Evolutionary conservation across 1,140 invertebrate species (phyloP).

Genomic region (Trypoxylus dichotomus): DNA sequence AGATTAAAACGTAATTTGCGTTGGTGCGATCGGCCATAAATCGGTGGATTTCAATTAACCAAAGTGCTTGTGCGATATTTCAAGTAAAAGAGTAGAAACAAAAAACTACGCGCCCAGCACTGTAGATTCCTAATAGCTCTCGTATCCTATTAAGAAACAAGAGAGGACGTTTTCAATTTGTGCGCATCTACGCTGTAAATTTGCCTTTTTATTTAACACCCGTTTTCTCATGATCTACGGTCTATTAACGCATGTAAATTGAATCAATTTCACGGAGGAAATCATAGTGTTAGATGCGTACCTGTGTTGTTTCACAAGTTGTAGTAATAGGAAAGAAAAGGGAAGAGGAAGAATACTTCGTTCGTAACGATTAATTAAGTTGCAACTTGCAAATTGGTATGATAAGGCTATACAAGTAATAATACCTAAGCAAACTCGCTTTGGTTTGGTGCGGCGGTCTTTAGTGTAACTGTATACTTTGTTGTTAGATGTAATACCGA

Average conservation of each 20-base stretch:
- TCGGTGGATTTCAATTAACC: conserved; percentile 1
- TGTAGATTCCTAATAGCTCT: background rate
- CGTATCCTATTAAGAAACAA: background rate
- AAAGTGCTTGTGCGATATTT: background rate
- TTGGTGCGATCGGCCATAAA: conserved; percentile 5
- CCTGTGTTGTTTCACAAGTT: too few relatives aligned
- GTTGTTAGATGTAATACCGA: too few relatives aligned
- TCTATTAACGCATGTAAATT: background rate
- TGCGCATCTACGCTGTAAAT: background rate
- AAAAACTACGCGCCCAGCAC: background rate
- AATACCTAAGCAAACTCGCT: too few relatives aligned
- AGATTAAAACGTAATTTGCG: conserved; percentile 3
- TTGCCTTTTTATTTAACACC: background rate
- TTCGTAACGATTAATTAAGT: too few relatives aligned
- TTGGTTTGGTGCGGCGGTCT: too few relatives aligned
- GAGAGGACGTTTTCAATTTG: background rate
- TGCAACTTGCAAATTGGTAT: too few relatives aligned
- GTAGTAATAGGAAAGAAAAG: too few relatives aligned
- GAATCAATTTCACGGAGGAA: background rate
- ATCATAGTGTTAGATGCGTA: background rate
- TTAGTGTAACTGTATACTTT: too few relatives aligned
- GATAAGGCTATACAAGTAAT: too few relatives aligned
- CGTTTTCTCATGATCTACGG: background rate
- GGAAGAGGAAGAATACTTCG: too few relatives aligned
- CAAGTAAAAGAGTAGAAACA: background rate